Evolutionary conservation across 2,888 invertebrate genomes (phyloP).

Genomic region (Xanthostigma xanthostigma): DNA sequence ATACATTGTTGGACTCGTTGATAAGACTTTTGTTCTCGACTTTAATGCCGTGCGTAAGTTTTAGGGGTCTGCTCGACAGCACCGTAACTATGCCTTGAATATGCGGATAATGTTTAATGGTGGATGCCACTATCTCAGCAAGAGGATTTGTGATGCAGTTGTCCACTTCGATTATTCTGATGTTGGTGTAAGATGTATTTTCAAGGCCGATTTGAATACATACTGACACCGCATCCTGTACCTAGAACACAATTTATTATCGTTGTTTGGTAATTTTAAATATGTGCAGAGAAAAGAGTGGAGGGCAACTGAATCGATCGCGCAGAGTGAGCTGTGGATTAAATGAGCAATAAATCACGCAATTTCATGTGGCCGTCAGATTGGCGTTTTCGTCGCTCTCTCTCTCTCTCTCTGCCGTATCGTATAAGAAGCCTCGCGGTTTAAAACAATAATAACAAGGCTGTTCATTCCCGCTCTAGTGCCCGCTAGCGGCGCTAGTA

Average conservation of each 20-base stretch:
- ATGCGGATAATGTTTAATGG: conserved; percentile 51
- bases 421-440: no score
- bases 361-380: no score
- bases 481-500: no score
- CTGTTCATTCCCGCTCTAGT: no score
- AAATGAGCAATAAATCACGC: no score
- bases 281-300: neutral
- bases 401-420: no score
- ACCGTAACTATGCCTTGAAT: conserved; percentile 50
- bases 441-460: no score
- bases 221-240: conserved; percentile 31
- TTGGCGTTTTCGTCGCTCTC: no score
- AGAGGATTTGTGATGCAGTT: conserved; percentile 29
- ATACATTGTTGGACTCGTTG: conserved; percentile 17
- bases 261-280: neutral
- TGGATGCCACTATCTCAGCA: conserved; percentile 37
- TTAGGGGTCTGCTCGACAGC: conserved; percentile 33
- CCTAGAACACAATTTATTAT: neutral
- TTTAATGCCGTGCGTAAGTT: conserved; percentile 34
- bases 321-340: no score
- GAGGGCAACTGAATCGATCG: no score
- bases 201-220: conserved; percentile 59
- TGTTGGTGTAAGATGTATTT: conserved; percentile 45
- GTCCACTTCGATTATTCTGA: conserved; percentile 32
- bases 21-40: conserved; percentile 45